These are phyloP conservation scores for Pseudomyrmex dendroicus DNA, from an alignment of 1,140 invertebrate species.

Conservation along the genomic window DNA sequence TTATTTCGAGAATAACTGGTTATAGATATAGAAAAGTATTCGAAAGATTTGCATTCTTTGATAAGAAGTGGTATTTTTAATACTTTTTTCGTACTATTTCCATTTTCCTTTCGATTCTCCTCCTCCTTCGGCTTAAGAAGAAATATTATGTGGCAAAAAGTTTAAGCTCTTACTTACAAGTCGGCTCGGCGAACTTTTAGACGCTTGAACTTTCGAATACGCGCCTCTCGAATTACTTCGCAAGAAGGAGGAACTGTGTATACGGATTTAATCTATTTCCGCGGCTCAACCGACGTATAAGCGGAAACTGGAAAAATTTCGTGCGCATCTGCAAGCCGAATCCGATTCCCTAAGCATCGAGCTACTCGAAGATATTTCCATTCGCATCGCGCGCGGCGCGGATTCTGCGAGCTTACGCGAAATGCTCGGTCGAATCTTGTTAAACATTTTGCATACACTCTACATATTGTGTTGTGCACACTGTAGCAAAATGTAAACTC, in stretches of 20 bases:
- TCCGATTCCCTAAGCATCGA: slow-evolving; percentile 49
- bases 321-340: slow-evolving; percentile 26
- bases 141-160: slow-evolving; percentile 54
- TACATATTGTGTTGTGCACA: neutral
- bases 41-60: neutral
- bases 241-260: slow-evolving; percentile 19
- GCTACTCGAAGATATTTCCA: slow-evolving; percentile 31
- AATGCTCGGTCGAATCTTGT: slow-evolving; percentile 26
- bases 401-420: slow-evolving; percentile 25
- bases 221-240: slow-evolving; percentile 61
- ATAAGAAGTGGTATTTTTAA: slow-evolving; percentile 17
- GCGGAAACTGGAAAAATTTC: slow-evolving; percentile 26
- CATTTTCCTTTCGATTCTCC: slow-evolving; percentile 14
- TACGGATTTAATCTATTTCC: slow-evolving; percentile 64
- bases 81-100: neutral
- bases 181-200: slow-evolving; percentile 61
- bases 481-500: neutral
- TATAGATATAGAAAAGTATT: neutral
- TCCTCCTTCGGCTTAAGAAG: slow-evolving; percentile 8
- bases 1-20: neutral
- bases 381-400: neutral
- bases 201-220: slow-evolving; percentile 64
- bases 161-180: slow-evolving; percentile 47
- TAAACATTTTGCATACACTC: slow-evolving; percentile 21
- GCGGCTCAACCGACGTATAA: neutral